phyloP scores from a whole-genome alignment of 2,113 vertebrate genomes.

The Oxyruncus cristatus region DNA sequence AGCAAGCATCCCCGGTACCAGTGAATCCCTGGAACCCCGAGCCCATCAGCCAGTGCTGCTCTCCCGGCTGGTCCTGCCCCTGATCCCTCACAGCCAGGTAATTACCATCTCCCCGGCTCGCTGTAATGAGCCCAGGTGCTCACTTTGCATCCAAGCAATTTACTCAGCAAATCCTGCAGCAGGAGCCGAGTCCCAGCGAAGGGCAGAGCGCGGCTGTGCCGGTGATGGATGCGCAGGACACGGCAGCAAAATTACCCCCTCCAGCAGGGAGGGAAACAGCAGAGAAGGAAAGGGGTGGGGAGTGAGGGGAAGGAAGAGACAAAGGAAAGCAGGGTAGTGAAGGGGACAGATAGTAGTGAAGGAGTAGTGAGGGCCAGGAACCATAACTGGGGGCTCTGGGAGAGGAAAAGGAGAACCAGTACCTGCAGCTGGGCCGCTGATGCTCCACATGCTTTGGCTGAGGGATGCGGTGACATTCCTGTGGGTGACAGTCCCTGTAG shows the following conservation, averaged over 20 bases:
- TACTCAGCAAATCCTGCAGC: neutral
- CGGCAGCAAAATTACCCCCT: neutral
- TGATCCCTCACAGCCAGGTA: neutral
- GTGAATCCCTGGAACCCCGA: neutral
- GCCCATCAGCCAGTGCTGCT: neutral
- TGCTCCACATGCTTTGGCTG: neutral
- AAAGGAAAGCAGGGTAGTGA: neutral
- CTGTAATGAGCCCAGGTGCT: conserved; percentile 50
- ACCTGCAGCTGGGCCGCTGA: rapidly evolving
- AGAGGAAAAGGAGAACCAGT: neutral
- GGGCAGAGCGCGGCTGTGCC: neutral
- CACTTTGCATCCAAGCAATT: conserved; percentile 48
- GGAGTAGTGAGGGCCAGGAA: neutral
- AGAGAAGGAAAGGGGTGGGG: neutral
- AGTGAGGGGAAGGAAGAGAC: neutral
- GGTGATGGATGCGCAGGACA: neutral
- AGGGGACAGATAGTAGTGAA: neutral
- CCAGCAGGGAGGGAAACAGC: neutral
- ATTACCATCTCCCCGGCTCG: neutral
- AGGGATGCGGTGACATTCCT: neutral
- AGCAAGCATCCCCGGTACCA: rapidly evolving
- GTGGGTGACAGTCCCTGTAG: neutral
- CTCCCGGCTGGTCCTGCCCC: neutral
- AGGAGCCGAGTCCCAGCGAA: neutral
- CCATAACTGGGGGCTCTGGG: neutral